phyloP scores from a whole-genome alignment of 2,888 invertebrate genomes.

The Megamerina dolium region DNA sequence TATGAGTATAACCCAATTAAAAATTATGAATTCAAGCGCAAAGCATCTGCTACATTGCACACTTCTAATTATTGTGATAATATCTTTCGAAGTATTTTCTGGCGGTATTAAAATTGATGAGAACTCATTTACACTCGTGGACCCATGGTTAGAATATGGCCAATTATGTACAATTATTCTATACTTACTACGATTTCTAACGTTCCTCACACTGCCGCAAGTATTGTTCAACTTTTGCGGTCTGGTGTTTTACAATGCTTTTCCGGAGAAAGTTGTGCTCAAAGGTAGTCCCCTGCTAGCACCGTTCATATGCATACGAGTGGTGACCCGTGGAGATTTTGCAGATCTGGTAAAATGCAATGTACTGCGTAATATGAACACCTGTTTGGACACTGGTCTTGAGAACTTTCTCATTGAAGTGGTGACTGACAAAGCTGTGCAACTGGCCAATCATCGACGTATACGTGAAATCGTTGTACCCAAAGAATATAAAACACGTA shows the following conservation, averaged over 20 bases:
- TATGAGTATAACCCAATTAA: too few species aligned
- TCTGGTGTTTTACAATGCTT: conserved; percentile 84
- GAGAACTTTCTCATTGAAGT: conserved; percentile 96
- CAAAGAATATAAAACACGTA: conserved; percentile 75
- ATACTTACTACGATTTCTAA: conserved; percentile 72
- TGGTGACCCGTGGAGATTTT: conserved; percentile 92
- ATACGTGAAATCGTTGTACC: conserved; percentile 88
- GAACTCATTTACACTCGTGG: conserved; percentile 55
- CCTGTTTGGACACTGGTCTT: conserved; percentile 81
- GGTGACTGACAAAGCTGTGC: conserved; percentile 83
- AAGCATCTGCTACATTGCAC: conserved; percentile 79
- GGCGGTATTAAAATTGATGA: conserved; percentile 58
- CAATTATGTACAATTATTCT: conserved; percentile 65
- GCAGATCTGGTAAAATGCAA: conserved; percentile 84
- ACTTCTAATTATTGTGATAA: conserved; percentile 67
- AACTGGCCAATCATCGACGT: conserved; percentile 69
- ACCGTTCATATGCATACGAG: conserved; percentile 89
- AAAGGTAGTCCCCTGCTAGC: conserved; percentile 87
- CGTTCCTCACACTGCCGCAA: conserved; percentile 83
- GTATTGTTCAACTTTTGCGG: conserved; percentile 78
- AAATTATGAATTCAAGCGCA: conserved; percentile 49
- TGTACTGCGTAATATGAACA: conserved; percentile 79
- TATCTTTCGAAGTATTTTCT: conserved; percentile 65
- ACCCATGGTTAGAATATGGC: conserved; percentile 81
- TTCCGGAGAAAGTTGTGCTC: conserved; percentile 82